These are phyloP conservation scores for Tinea semifulvella DNA, from an alignment of 2,888 invertebrate genomes.

Conservation along the genomic window DNA sequence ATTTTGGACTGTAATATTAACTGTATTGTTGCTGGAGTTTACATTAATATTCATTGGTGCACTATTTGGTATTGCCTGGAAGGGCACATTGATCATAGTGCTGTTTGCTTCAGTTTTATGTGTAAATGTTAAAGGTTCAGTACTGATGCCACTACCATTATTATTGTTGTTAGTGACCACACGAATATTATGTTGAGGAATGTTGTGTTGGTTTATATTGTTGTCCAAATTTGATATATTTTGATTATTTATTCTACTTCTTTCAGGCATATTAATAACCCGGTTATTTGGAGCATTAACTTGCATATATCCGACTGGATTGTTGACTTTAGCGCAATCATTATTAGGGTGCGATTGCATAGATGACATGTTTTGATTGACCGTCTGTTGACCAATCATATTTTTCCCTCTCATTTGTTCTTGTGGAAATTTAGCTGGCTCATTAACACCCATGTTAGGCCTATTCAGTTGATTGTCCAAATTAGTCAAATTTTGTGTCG, in stretches of 20 bases:
- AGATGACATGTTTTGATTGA: slow-evolving; percentile 30
- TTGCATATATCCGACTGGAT: slow-evolving; percentile 56
- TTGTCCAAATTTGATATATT: slow-evolving; percentile 43
- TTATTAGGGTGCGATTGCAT: slow-evolving; percentile 40
- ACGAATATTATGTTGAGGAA: slow-evolving; percentile 57
- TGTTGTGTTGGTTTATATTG: slow-evolving; percentile 45
- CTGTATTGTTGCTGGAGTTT: slow-evolving; percentile 59
- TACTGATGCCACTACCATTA: slow-evolving; percentile 37
- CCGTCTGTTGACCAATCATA: slow-evolving; percentile 45
- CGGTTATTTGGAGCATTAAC: slow-evolving; percentile 56
- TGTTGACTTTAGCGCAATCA: slow-evolving; percentile 54
- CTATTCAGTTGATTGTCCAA: slow-evolving; percentile 47
- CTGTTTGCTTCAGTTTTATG: slow-evolving; percentile 48
- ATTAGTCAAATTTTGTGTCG: slow-evolving; percentile 39
- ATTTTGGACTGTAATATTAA: slow-evolving; percentile 59
- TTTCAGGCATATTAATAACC: slow-evolving; percentile 56
- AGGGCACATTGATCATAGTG: slow-evolving; percentile 61
- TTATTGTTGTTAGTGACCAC: slow-evolving; percentile 52
- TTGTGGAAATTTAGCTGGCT: slow-evolving; percentile 45
- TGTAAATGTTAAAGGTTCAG: slow-evolving; percentile 42
- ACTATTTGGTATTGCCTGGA: slow-evolving; percentile 60
- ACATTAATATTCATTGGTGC: slow-evolving; percentile 63
- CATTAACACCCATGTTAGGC: slow-evolving; percentile 39
- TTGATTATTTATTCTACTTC: slow-evolving; percentile 43
- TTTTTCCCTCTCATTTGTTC: slow-evolving; percentile 52